Conservation (phyloP, 2,113 vertebrate species). For the Scomber colias region DNA sequence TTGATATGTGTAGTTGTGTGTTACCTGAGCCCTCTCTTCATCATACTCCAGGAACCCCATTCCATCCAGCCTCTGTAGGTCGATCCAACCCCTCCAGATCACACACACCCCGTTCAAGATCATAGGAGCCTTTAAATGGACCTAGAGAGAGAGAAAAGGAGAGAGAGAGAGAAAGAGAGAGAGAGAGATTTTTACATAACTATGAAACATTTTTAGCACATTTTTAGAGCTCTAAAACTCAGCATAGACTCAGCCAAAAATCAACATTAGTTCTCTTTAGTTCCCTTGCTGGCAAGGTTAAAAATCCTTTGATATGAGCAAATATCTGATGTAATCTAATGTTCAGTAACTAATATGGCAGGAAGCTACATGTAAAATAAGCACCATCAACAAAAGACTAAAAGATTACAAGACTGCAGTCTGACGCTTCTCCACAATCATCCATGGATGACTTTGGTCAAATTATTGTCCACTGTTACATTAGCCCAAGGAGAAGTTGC, state of each 20-base stretch:
- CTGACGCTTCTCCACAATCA: neutral
- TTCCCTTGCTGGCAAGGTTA: no score
- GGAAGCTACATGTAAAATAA: neutral
- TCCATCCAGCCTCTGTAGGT: slow-evolving; percentile 97
- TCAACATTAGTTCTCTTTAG: no score
- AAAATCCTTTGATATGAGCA: no score
- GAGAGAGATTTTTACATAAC: slow-evolving; percentile 10
- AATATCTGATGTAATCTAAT: neutral
- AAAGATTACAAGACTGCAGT: neutral
- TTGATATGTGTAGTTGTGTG: neutral
- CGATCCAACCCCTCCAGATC: slow-evolving; percentile 99
- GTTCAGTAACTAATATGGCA: neutral
- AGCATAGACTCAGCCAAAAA: no score
- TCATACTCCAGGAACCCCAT: slow-evolving; percentile 99
- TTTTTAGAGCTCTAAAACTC: neutral
- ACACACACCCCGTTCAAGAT: slow-evolving; percentile 99
- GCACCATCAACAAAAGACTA: neutral
- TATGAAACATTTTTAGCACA: neutral
- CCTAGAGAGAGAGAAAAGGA: slow-evolving; percentile 79
- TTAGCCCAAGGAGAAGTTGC: slow-evolving; percentile 4
- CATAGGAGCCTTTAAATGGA: slow-evolving; percentile 98
- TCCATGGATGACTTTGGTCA: neutral
- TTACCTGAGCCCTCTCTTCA: slow-evolving; percentile 97
- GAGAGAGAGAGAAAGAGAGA: neutral
- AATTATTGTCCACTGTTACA: neutral